These are phyloP conservation scores for Malachius bipustulatus DNA, from an alignment of 2,888 invertebrate species.

Conservation along the genomic window DNA sequence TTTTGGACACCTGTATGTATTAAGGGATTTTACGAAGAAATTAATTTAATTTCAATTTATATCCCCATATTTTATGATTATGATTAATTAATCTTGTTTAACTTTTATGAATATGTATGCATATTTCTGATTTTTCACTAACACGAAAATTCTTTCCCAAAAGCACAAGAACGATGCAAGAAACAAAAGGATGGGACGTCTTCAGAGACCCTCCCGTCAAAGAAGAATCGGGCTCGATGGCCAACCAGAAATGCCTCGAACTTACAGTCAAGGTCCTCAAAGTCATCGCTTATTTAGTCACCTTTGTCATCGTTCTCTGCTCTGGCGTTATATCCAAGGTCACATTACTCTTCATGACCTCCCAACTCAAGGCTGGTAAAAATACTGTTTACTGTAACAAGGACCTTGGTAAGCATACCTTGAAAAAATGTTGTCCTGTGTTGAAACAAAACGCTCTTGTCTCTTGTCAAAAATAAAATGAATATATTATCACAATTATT, in stretches of 20 bases:
- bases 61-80: background rate
- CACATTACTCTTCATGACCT: conserved; percentile 82
- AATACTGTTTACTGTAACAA: conserved; percentile 72
- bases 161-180: conserved; percentile 74
- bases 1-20: too few relatives aligned
- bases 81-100: conserved; percentile 2
- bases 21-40: too few relatives aligned
- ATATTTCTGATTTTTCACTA: conserved; percentile 13
- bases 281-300: conserved; percentile 71
- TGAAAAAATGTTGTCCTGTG: too few relatives aligned
- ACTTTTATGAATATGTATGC: conserved; percentile 7
- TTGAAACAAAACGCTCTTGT: too few relatives aligned
- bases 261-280: conserved; percentile 74
- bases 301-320: conserved; percentile 72
- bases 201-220: conserved; percentile 86
- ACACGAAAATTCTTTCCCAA: conserved; percentile 31
- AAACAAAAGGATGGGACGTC: conserved; percentile 94
- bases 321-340: conserved; percentile 83
- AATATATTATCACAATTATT: too few relatives aligned
- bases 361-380: conserved; percentile 69
- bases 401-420: conserved; percentile 68
- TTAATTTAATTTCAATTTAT: too few relatives aligned
- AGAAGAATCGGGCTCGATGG: conserved; percentile 79
- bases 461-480: too few relatives aligned
- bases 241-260: conserved; percentile 76